phyloP scores from a whole-genome alignment of 2,113 vertebrate genomes.

The Pycnonotus jocosus region DNA sequence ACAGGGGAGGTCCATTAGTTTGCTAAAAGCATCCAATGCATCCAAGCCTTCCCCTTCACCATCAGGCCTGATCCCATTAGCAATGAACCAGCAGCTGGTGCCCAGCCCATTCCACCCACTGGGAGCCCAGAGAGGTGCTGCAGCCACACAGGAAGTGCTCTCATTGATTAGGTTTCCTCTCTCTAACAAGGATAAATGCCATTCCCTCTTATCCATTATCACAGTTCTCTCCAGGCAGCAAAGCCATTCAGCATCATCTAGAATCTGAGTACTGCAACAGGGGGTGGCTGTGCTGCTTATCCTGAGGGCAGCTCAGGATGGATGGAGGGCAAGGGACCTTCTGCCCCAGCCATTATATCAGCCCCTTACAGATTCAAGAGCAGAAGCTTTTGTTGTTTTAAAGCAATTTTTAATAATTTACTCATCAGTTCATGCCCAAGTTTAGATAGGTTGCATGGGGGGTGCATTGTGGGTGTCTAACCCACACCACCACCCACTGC shows the following conservation, averaged over 20 bases:
- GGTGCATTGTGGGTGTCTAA: fast-evolving
- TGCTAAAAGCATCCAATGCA: not conserved
- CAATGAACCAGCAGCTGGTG: not conserved
- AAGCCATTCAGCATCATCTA: not conserved
- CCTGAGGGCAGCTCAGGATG: not conserved
- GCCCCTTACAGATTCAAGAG: not conserved
- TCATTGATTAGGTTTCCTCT: not conserved
- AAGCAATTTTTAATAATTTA: not conserved
- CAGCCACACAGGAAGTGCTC: not conserved
- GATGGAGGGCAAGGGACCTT: not conserved
- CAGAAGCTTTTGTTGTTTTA: not conserved
- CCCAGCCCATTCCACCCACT: not conserved
- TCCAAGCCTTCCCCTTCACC: not conserved
- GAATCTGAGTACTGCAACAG: not conserved
- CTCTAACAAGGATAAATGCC: not conserved
- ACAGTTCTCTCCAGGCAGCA: not conserved
- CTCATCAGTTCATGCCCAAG: not conserved
- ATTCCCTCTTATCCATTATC: not conserved
- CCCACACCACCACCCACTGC: not conserved
- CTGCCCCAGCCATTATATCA: not conserved
- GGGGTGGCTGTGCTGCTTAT: not conserved
- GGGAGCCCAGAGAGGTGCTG: not conserved
- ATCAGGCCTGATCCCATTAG: not conserved
- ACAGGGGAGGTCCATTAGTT: not conserved
- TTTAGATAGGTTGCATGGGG: fast-evolving